Percentiles rank a stretch among this genome's conserved stretches.
Conservation (phyloP, 2,797 vertebrate genomes). For the Fundulus diaphanus region DNA sequence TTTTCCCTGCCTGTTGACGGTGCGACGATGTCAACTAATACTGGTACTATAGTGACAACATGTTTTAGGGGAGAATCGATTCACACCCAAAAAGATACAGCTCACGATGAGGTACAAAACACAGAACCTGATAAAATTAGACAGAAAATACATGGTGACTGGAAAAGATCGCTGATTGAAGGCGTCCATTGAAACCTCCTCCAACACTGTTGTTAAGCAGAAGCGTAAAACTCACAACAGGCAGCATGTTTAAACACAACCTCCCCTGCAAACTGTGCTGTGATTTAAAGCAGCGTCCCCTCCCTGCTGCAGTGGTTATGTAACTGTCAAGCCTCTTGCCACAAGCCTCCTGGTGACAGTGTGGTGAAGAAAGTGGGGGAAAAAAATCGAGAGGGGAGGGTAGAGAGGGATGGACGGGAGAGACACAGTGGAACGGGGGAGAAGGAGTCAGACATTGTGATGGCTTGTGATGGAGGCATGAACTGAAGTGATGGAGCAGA, state of each 20-base stretch:
- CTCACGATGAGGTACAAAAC: background rate
- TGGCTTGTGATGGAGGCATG: constrained; percentile 56
- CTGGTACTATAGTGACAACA: no score
- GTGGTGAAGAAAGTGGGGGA: constrained; percentile 50
- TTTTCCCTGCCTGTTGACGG: background rate
- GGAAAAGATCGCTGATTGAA: constrained; percentile 13
- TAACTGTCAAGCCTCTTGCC: constrained; percentile 70
- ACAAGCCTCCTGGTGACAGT: constrained; percentile 73
- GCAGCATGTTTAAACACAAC: constrained; percentile 13
- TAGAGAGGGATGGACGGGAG: constrained; percentile 28
- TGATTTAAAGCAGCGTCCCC: constrained; percentile 62
- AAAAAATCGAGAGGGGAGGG: constrained; percentile 37
- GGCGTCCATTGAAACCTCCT: background rate
- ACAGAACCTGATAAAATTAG: background rate
- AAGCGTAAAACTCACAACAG: constrained; percentile 20
- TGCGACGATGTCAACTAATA: background rate
- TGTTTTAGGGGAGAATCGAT: no score
- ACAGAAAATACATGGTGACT: background rate
- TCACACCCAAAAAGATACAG: background rate
- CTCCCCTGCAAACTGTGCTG: constrained; percentile 27
- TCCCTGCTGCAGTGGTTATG: constrained; percentile 77
- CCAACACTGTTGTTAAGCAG: constrained; percentile 8
- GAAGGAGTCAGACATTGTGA: constrained; percentile 50
- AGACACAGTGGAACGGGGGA: constrained; percentile 39
- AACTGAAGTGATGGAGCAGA: constrained; percentile 52